Base-by-base conservation (phyloP, 2,797 vertebrate species). In the Clarias platycephalus region DNA sequence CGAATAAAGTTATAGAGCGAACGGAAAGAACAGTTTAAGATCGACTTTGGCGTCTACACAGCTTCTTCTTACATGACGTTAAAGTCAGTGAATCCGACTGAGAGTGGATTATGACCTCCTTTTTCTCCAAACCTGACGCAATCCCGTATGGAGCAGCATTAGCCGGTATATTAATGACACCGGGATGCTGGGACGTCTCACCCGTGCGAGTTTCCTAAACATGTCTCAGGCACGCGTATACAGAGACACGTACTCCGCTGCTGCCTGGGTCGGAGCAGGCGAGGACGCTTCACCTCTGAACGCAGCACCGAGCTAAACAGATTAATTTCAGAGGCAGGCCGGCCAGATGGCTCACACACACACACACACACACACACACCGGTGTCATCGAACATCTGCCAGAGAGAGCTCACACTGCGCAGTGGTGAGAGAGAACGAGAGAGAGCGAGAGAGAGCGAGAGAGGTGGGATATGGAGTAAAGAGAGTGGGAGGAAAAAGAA, bases 301-400 rank as follows among this genome's bases (percentile, higher is more conserved):
- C 90, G 89, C 91, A 87, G 88, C 88, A 89, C 92, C 91, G 91
- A 91, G 90, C 93, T 94, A 94, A 94, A 95, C 92, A 95, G 93
- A 95, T 95, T 94, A 94, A 94, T 94, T 94, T 94, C 93, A 95
- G 88, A 90, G 86, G 90, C 92, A 92, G 93, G 93, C 91, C 84
- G 91, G 92, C 92, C 94, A 95, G 94, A 94, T 95, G 94, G 93
- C 92, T 90, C 67, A 68, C 91, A 81, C 77, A 57, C 80, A 57
- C 66, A 94, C 89, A 85, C 84, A 57, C 66, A 94, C 89, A 85
- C 84, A 57, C 80, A 58, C 67, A 94, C 89, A 85, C 84, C 90
- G 91, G 90, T 91, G 91, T 90, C 91, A 91, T 90, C 83, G 90
- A 94, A 95, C 94, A 95, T 95, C 94, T 95, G 94, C 90, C 92